Base-by-base conservation (phyloP, 2,113 vertebrate genomes). In the Barbus barbus region DNA sequence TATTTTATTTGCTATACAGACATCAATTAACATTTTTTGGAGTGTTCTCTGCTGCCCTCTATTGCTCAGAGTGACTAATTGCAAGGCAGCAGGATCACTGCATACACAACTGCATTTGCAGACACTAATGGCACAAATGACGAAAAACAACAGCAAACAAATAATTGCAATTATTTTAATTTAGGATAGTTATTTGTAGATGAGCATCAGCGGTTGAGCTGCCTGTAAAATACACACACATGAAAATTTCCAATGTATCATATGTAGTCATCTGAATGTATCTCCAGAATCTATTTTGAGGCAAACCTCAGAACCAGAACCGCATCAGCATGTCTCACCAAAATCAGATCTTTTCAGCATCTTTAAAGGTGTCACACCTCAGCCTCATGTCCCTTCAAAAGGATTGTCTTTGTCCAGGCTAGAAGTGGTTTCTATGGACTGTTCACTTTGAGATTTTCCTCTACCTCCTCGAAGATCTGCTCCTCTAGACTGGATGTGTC, bases 401-500 rank as follows among this genome's bases (percentile, higher is more conserved):
- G 46, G 46, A 48, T 48, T 18, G 48, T 51, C 48, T 51, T 16
- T 51, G 71, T 41, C 11, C 26, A 58, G 13, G 41, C 24, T 22
- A 6, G 26, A 63, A 36, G 7, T 9, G 16, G 31, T 58, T 9
- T 83, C 7, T 22, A 4, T 16, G 24, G 36, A 44, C 38, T 1
- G 31, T 20, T 89, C 91, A 93, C 85, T 95, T 95, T 46, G 72
- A 94, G 91, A 60, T 91, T 93, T 83, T 84, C 78, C 78, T 92
- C 91, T 9, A 98, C 90, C 92, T 98, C 97, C 3, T 86, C 28
- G 88, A 91, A 84, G 60, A 98, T 93, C 63, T 93, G 56, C 80
- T 95, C 88, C 87, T 97, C 95, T 69, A 98, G 88, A 56, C 92
- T 71, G 26, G 95, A 93, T 1, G 97, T 98, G 77, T 98, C 95